Evolutionary conservation across 2,888 invertebrate genomes (phyloP).

Genomic region (Drosophila putrida): DNA sequence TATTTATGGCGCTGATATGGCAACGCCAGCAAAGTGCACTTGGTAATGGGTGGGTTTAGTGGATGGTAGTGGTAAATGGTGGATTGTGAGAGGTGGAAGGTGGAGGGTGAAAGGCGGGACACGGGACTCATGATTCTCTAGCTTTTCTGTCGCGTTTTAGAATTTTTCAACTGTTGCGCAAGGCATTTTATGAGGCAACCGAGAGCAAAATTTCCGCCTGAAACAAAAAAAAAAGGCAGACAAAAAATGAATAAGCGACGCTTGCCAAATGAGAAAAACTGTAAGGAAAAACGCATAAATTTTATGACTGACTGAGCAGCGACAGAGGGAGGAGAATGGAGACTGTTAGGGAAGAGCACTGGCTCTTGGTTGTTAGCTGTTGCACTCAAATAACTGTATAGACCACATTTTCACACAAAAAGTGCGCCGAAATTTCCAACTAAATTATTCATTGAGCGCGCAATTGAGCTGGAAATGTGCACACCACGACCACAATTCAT

Average conservation of each 20-base stretch:
- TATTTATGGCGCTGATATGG: constrained; percentile 73
- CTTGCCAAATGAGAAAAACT: constrained; percentile 50
- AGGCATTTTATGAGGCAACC: constrained; percentile 55
- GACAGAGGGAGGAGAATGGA: constrained; percentile 11
- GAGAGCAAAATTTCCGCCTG: constrained; percentile 28
- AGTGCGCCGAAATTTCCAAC: constrained; percentile 78
- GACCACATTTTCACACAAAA: constrained; percentile 70
- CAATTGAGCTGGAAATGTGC: constrained; percentile 80
- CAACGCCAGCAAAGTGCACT: constrained; percentile 53
- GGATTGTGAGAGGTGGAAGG: neutral
- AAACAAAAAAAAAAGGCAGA: neutral
- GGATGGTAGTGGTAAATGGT: neutral
- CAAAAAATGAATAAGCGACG: constrained; percentile 18
- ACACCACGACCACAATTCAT: constrained; percentile 24
- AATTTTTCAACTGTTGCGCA: constrained; percentile 72
- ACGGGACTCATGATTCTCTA: constrained; percentile 28
- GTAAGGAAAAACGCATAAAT: constrained; percentile 75
- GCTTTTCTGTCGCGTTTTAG: constrained; percentile 60
- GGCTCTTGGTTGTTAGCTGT: constrained; percentile 31
- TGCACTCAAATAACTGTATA: constrained; percentile 65
- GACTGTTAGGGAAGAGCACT: neutral
- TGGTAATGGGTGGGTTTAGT: neutral
- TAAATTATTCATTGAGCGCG: constrained; percentile 80
- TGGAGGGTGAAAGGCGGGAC: neutral
- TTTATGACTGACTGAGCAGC: constrained; percentile 69